Conservation (phyloP, 2,888 invertebrate genomes). For the Tenthredo mesomela region DNA sequence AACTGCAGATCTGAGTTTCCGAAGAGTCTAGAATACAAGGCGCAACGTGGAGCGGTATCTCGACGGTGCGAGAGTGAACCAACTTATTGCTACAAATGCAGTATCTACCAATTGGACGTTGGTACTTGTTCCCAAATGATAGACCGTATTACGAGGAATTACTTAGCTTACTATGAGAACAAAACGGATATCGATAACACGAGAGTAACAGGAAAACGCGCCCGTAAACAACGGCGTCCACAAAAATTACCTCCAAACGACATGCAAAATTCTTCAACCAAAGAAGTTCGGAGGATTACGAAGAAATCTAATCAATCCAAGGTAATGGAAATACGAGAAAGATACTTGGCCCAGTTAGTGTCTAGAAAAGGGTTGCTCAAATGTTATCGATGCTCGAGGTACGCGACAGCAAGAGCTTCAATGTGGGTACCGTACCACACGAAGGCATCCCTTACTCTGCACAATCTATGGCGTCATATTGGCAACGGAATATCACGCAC, state of each 20-base stretch:
- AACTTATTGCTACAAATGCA: constrained; percentile 71
- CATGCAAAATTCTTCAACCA: constrained; percentile 39
- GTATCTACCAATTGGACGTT: constrained; percentile 56
- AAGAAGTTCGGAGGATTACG: constrained; percentile 42
- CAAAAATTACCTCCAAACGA: constrained; percentile 74
- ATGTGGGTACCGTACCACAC: constrained; percentile 78
- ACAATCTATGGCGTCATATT: constrained; percentile 79
- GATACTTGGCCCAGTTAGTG: constrained; percentile 75
- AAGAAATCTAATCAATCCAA: constrained; percentile 35
- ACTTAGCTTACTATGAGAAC: constrained; percentile 58
- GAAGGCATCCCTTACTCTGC: constrained; percentile 78
- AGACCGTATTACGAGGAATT: constrained; percentile 57
- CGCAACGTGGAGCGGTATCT: constrained; percentile 6
- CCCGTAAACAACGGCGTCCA: constrained; percentile 80
- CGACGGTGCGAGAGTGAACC: constrained; percentile 15
- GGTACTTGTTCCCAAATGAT: constrained; percentile 50
- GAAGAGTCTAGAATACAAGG: background rate
- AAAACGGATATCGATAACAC: constrained; percentile 56
- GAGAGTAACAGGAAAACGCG: constrained; percentile 69
- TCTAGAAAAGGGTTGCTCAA: constrained; percentile 70
- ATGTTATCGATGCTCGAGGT: constrained; percentile 71
- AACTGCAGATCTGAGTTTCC: constrained; percentile 45
- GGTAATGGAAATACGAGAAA: constrained; percentile 70
- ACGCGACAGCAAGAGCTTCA: constrained; percentile 73
- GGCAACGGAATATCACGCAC: background rate